Percentiles rank a stretch among this genome's conserved stretches.
Conservation (phyloP, 2,113 vertebrate species). For the Himantopus leucocephalus region DNA sequence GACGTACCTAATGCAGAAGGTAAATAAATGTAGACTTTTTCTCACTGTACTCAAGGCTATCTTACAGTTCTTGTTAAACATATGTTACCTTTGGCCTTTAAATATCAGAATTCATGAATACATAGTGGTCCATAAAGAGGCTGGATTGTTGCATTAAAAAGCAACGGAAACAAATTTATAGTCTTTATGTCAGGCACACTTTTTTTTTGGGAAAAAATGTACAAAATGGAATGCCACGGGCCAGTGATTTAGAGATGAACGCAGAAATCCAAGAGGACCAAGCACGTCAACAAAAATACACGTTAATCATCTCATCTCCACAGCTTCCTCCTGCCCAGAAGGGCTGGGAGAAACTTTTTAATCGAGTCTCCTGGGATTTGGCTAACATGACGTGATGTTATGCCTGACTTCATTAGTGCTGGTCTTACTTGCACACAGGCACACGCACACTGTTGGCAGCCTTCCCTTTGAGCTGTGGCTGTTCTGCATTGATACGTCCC, state of each 20-base stretch:
- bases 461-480: neutral
- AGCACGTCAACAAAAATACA: neutral
- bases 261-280: neutral
- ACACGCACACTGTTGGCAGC: neutral
- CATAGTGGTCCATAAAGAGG: neutral
- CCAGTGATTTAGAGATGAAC: neutral
- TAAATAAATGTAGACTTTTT: neutral
- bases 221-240: neutral
- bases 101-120: neutral
- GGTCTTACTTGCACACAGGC: neutral
- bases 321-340: neutral
- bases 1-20: neutral
- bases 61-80: neutral
- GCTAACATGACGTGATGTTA: neutral
- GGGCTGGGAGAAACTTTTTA: neutral
- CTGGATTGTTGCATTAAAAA: neutral
- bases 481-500: neutral
- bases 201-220: neutral
- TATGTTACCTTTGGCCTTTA: neutral
- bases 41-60: neutral
- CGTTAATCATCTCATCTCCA: neutral
- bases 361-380: neutral
- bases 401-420: neutral
- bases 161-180: neutral
- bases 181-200: neutral